Percentiles rank a stretch among this genome's conserved stretches.
Evolutionary conservation across 30 jellyfish, hydroid and myxozoan species (phyloP).

Genomic region (Catostylus mosaicus): DNA sequence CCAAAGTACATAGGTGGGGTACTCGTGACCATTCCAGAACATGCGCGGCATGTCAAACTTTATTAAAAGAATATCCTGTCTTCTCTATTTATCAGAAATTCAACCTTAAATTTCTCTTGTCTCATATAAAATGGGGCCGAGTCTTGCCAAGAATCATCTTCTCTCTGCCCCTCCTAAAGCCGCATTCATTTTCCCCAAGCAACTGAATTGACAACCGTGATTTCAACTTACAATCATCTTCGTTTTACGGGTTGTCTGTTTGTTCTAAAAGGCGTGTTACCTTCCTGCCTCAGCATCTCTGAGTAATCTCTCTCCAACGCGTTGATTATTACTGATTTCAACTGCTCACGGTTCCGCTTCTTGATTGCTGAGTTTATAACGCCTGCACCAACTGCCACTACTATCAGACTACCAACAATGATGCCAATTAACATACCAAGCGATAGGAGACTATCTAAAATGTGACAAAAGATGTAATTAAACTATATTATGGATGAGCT

Average conservation of each 20-base stretch:
- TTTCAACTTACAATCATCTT: neutral
- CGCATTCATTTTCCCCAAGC: too few relatives aligned
- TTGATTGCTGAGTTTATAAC: conserved; percentile 53
- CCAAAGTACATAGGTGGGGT: too few relatives aligned
- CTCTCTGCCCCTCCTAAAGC: too few relatives aligned
- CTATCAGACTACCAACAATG: conserved; percentile 77
- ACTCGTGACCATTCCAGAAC: too few relatives aligned
- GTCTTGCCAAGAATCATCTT: too few relatives aligned
- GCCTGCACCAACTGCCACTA: conserved; percentile 70
- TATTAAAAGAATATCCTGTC: too few relatives aligned
- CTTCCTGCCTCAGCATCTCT: conserved; percentile 2
- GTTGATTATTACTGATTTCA: conserved; percentile 54
- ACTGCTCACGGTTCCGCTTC: conserved; percentile 69
- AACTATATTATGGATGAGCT: neutral
- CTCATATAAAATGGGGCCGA: too few relatives aligned
- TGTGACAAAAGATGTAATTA: too few relatives aligned
- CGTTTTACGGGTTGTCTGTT: neutral
- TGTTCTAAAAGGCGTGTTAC: neutral
- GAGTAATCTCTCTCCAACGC: conserved; percentile 70
- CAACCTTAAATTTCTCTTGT: too few relatives aligned
- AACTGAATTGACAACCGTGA: neutral
- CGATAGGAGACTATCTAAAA: conserved; percentile 68
- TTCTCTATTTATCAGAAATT: too few relatives aligned
- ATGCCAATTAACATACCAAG: conserved; percentile 75
- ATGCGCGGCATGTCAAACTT: too few relatives aligned